Evolutionary conservation across 1,140 invertebrate genomes (phyloP), one percentile per base, ranked within the genome.

Genomic region (Chymomyza costata): DNA sequence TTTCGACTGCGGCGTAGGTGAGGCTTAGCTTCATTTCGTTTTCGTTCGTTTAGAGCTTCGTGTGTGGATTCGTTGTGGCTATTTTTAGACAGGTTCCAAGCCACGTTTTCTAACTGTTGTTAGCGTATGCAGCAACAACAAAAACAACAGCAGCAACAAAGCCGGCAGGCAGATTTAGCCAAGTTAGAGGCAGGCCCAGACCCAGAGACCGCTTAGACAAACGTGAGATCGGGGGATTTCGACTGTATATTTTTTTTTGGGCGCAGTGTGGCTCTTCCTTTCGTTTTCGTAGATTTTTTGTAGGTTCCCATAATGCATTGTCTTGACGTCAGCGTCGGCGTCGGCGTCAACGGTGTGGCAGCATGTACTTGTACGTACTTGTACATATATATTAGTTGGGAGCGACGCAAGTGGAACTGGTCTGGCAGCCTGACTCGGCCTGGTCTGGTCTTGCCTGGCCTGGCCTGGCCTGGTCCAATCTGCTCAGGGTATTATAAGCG

Each of bases 31-130:
- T 43, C 30, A 39, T 51, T 65, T 71, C 62, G 68, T 69, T 69
- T 69, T 69, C 66, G 52, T 69, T 69, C 59, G 55, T 57, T 54
- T 66, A 14, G 18, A 5, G 31, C 43, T 55, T 73, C 54, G 65
- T 78, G 50, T 55, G 62, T 78, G 65, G 61, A 71, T 71, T 78
- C 73, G 71, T 25, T 64, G 71, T 57, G 73, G 74, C 74, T 81
- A 81, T 81, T 81, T 81, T 81, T 81, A 81, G 74, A 82, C 78
- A 82, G 78, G 78, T 82, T 82, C 65, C 67, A 66, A 81, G 74
- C 76, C 74, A 81, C 76, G 74, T 82, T 81, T 81, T 81, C 76
- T 81, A 81, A 81, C 74, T 81, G 74, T 81, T 82, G 62, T 70
- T 82, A 61, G 74, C 62, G 74, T 81, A 82, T 81, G 44, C 5